A percentile compares a stretch with the other conserved stretches of the same genome.
Evolutionary conservation across 2,113 vertebrate species (phyloP).

Genomic region (Syngnathus scovelli): DNA sequence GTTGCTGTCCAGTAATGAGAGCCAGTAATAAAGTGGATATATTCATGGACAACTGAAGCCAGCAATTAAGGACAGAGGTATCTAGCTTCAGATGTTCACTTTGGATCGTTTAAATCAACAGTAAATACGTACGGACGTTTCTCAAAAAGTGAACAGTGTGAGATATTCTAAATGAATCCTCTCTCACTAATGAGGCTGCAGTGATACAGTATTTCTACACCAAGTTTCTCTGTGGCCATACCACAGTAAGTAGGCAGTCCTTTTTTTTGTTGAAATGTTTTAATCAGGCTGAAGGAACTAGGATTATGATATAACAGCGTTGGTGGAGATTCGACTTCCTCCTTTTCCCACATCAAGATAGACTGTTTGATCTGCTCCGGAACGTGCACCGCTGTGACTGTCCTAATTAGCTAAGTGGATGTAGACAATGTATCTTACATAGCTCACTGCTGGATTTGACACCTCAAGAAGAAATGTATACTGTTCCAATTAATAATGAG

Average conservation of each 20-base stretch:
- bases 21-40: slow-evolving; percentile 66
- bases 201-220: slow-evolving; percentile 59
- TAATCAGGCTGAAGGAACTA: slow-evolving; percentile 67
- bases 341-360: slow-evolving; percentile 62
- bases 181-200: slow-evolving; percentile 72
- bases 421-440: slow-evolving; percentile 58
- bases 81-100: slow-evolving; percentile 69
- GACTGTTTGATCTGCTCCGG: slow-evolving; percentile 60
- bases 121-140: slow-evolving; percentile 67
- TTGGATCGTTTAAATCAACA: slow-evolving; percentile 71
- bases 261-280: slow-evolving; percentile 66
- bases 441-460: slow-evolving; percentile 48
- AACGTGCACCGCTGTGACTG: slow-evolving; percentile 58
- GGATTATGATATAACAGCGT: slow-evolving; percentile 68
- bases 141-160: slow-evolving; percentile 63
- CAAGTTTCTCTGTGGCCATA: slow-evolving; percentile 41
- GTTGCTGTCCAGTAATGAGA: slow-evolving; percentile 58
- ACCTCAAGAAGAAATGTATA: slow-evolving; percentile 45
- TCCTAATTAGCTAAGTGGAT: slow-evolving; percentile 65
- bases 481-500: slow-evolving; percentile 56
- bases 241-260: slow-evolving; percentile 51
- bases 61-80: slow-evolving; percentile 74
- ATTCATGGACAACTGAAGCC: slow-evolving; percentile 74
- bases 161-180: slow-evolving; percentile 70
- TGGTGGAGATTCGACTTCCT: slow-evolving; percentile 57